Evolutionary conservation across 2,113 vertebrate species (phyloP), one percentile per base, ranked within the genome.

Genomic region (Varanus salvator): DNA sequence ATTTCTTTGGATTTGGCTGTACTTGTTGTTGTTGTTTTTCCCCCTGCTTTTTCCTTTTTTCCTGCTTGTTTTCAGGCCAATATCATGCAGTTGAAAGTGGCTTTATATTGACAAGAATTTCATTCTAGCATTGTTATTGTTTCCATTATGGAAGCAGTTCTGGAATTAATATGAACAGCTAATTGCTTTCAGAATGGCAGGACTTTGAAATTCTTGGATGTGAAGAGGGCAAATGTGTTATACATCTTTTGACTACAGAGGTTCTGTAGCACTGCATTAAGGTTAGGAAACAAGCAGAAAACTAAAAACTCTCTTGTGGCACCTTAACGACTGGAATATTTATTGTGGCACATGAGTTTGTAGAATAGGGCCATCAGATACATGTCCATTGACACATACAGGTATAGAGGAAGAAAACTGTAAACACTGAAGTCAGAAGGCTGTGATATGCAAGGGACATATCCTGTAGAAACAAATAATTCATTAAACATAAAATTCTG

Each of bases 181-280:
- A 29, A 44, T 5, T 0, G 0, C 48, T 72, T 38, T 2, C 8
- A 57, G 74, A 85, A 17, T 66, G 66, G 69, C 52, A 86, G 68
- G 84, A 86, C 15, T 3, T 15, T 12, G 3, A 12, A 57, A 48
- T 31, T 76, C 54, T 0, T 83, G 15, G 15, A 4, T 19, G 29
- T 34, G 69, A n/a, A 1, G 71, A 84, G 64, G 64, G 7, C 68
- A 57, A 80, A 9, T 72, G 1, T 4, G 72, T 15, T 68, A 0
- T 71, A 74, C 86, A 4, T 86, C 15, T 69, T 44, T 54, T 54
- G 19, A 1, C 8, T 17, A 31, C 3, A 68, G 48, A 57, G 66
- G 8, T 31, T 8, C 17, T 52, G 44, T 31, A 75, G 23, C 1
- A 38, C 50, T 31, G 48, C 31, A 77, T 77, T 84, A 89, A 54